Evolutionary conservation across 1,140 invertebrate genomes (phyloP).

Genomic region (Heterodera schachtii): DNA sequence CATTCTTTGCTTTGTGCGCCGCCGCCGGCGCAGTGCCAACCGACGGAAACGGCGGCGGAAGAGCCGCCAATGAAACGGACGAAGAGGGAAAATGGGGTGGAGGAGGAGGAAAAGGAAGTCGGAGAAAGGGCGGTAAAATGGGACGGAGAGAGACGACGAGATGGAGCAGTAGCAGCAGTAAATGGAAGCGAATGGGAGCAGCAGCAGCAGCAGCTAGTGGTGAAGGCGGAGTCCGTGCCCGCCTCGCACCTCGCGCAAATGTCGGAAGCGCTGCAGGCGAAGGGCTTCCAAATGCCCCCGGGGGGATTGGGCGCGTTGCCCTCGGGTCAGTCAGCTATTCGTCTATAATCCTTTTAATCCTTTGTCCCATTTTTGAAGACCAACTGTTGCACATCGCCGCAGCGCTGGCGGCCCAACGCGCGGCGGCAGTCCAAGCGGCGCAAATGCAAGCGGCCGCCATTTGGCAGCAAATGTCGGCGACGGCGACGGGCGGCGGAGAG

Average conservation of each 20-base stretch:
- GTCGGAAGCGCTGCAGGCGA: conserved; percentile 8
- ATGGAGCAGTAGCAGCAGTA: conserved; percentile 8
- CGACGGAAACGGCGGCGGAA: conserved; percentile 16
- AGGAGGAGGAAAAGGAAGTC: not conserved
- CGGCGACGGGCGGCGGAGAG: not conserved
- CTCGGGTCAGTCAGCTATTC: not conserved
- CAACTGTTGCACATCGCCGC: conserved; percentile 24
- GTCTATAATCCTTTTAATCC: not conserved
- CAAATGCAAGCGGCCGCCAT: conserved; percentile 26
- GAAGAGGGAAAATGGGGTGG: not conserved
- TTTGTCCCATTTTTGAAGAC: conserved; percentile 6
- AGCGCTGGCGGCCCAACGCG: conserved; percentile 12
- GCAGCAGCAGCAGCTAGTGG: not conserved
- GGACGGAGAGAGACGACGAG: not conserved
- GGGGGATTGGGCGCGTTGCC: conserved; percentile 15
- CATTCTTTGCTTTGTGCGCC: conserved; percentile 22
- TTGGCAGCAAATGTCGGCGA: not conserved
- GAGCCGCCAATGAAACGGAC: not conserved
- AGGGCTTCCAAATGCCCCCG: conserved; percentile 20
- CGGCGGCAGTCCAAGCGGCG: conserved; percentile 20
- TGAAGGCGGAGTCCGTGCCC: not conserved
- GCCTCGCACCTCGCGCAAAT: conserved; percentile 18
- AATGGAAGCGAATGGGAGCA: not conserved
- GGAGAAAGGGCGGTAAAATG: conserved; percentile 7
- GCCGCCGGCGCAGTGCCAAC: not conserved